Percentiles rank a stretch among this genome's conserved stretches.
These are phyloP conservation scores for Alsophila aescularia DNA, from an alignment of 2,888 invertebrate species.

Conservation along the genomic window DNA sequence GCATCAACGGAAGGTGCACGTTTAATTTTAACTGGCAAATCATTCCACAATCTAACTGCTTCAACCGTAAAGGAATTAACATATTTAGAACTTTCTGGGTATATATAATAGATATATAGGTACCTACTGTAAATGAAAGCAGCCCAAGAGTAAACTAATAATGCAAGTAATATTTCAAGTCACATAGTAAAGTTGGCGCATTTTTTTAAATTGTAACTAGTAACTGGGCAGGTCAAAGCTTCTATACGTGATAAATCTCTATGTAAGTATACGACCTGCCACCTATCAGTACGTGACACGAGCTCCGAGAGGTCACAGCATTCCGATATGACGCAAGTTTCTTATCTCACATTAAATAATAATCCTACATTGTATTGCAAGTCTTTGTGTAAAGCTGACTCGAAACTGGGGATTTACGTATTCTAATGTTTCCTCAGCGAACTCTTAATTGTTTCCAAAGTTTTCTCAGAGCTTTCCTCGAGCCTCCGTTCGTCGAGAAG, in stretches of 20 bases:
- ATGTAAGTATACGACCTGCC: slow-evolving; percentile 42
- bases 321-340: slow-evolving; percentile 46
- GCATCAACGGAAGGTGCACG: too few relatives aligned
- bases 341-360: slow-evolving; percentile 50
- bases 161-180: too few relatives aligned
- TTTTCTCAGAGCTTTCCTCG: slow-evolving; percentile 44
- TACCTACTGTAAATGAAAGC: too few relatives aligned
- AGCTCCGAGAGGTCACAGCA: slow-evolving; percentile 55
- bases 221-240: slow-evolving; percentile 33
- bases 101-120: too few relatives aligned
- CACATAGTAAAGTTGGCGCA: too few relatives aligned
- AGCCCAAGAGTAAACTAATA: too few relatives aligned
- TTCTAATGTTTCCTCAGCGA: slow-evolving; percentile 43
- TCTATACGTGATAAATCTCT: slow-evolving; percentile 51
- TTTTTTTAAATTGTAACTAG: not conserved
- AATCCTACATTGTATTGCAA: slow-evolving; percentile 41
- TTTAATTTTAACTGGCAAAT: too few relatives aligned
- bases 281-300: slow-evolving; percentile 51
- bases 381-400: slow-evolving; percentile 35
- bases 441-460: slow-evolving; percentile 58
- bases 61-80: too few relatives aligned
- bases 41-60: too few relatives aligned
- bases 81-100: too few relatives aligned
- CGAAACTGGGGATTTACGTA: slow-evolving; percentile 41
- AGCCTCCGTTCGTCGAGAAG: slow-evolving; percentile 47